These are phyloP conservation scores for Meloidogyne hapla DNA, from an alignment of 1,140 invertebrate species.

Conservation along the genomic window DNA sequence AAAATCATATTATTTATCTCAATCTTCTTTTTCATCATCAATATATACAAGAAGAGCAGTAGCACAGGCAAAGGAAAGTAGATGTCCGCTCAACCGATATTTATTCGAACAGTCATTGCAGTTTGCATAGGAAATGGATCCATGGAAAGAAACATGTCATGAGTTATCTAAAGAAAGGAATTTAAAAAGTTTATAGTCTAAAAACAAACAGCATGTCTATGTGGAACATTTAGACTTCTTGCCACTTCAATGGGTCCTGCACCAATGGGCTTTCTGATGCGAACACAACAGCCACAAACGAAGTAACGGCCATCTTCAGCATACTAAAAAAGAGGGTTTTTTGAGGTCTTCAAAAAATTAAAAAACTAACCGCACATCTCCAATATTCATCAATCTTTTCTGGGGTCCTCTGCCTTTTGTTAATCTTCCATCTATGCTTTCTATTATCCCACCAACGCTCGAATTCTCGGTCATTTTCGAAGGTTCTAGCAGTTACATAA, in stretches of 20 bases:
- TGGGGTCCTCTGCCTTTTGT: neutral
- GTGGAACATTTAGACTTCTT: neutral
- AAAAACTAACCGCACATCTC: neutral
- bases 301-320: neutral
- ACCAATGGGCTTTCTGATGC: neutral
- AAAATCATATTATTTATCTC: no score
- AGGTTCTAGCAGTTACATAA: neutral
- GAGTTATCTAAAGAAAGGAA: no score
- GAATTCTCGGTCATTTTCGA: neutral
- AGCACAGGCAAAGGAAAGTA: no score
- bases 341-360: neutral
- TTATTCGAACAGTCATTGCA: neutral
- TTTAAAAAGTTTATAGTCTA: neutral
- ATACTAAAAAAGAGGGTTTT: neutral
- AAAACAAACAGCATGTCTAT: neutral
- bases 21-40: no score
- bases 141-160: neutral
- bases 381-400: neutral
- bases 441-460: neutral
- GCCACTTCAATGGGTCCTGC: neutral
- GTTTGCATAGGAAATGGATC: neutral
- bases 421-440: neutral
- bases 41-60: no score
- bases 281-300: neutral
- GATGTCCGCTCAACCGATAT: neutral